Evolutionary conservation across 2,797 vertebrate genomes (phyloP).

Genomic region (Peromyscus nudipes): DNA sequence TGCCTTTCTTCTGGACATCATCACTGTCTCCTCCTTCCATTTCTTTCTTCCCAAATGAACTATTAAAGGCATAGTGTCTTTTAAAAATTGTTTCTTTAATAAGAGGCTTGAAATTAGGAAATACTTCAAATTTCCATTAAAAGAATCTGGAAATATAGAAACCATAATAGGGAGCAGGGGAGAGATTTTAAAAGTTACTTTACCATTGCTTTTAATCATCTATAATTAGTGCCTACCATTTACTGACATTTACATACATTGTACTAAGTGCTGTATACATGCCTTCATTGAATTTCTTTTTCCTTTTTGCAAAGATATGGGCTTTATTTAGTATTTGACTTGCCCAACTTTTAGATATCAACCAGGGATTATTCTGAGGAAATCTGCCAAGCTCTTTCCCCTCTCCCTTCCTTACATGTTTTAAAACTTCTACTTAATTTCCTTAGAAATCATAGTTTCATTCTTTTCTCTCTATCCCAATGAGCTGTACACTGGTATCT

Average conservation of each 20-base stretch:
- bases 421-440: slow-evolving; percentile 36
- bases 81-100: slow-evolving; percentile 51
- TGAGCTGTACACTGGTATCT: not conserved
- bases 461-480: not conserved
- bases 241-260: not conserved
- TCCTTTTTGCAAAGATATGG: not conserved
- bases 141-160: not conserved
- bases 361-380: not conserved
- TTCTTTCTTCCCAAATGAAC: not conserved
- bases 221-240: not conserved
- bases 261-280: not conserved
- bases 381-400: not conserved
- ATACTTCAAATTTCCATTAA: slow-evolving; percentile 52
- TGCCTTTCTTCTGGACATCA: too few relatives aligned
- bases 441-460: not conserved
- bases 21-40: not conserved
- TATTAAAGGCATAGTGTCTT: slow-evolving; percentile 6
- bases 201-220: not conserved
- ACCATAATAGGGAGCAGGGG: not conserved
- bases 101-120: slow-evolving; percentile 34
- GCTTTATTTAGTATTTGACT: slow-evolving; percentile 31
- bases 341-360: slow-evolving; percentile 12
- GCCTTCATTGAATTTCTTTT: not conserved
- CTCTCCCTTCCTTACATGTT: not conserved
- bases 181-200: not conserved